A percentile compares a stretch with the other conserved stretches of the same genome.
These are phyloP conservation scores for Pardalotus punctatus DNA, from an alignment of 2,113 vertebrate species.

Conservation along the genomic window DNA sequence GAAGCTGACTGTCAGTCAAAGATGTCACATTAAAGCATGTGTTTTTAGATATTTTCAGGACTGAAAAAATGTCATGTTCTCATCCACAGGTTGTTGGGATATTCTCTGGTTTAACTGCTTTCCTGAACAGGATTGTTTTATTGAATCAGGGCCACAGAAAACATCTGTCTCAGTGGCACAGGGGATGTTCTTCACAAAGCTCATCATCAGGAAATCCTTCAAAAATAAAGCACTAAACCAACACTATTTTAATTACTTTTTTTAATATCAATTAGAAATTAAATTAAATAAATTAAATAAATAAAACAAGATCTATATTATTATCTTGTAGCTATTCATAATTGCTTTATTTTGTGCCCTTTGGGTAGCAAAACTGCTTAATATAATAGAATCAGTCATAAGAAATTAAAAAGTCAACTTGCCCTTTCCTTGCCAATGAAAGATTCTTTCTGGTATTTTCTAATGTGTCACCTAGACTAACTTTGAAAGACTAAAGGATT, in stretches of 20 bases:
- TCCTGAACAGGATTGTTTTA: slow-evolving; percentile 17
- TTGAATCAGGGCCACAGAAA: slow-evolving; percentile 49
- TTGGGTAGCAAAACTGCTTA: slow-evolving; percentile 4
- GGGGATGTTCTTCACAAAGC: neutral
- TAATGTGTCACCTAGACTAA: neutral
- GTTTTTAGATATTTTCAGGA: neutral
- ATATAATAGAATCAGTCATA: neutral
- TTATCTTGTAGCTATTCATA: neutral
- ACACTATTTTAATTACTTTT: neutral
- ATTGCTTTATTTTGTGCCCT: neutral
- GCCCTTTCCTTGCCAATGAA: neutral
- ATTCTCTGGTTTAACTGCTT: slow-evolving; percentile 25
- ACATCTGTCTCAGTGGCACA: slow-evolving; percentile 26
- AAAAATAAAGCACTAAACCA: slow-evolving; percentile 14
- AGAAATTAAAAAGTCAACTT: slow-evolving; percentile 31
- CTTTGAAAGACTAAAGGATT: neutral
- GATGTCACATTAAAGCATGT: neutral
- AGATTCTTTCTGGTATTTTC: slow-evolving; percentile 25
- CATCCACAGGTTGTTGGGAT: slow-evolving; percentile 18
- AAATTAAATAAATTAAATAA: neutral
- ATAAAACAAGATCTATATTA: neutral
- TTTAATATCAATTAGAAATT: neutral
- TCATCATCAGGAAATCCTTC: neutral
- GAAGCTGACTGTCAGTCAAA: slow-evolving; percentile 21
- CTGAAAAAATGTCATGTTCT: slow-evolving; percentile 29